A percentile compares a stretch with the other conserved stretches of the same genome.
phyloP scores from a whole-genome alignment of 2,797 vertebrate genomes.

The Euphonia xanthogaster region DNA sequence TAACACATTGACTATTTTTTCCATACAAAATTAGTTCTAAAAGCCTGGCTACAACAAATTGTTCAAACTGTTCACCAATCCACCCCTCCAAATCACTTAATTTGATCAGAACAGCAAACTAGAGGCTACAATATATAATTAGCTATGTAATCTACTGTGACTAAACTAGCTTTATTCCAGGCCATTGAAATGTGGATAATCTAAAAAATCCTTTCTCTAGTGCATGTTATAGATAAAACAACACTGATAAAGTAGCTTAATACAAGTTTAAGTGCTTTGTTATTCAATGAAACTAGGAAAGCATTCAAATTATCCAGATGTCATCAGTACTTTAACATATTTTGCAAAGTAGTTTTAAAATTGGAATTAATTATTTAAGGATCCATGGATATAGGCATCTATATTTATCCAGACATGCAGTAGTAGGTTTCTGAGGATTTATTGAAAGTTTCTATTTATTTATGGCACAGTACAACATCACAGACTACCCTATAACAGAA shows the following conservation, averaged over 20 bases:
- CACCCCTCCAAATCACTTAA: background rate
- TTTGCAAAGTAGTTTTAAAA: background rate
- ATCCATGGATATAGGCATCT: background rate
- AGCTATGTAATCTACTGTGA: slow-evolving; percentile 11
- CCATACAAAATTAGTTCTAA: background rate
- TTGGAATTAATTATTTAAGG: background rate
- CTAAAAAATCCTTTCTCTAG: background rate
- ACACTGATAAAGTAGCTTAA: slow-evolving; percentile 1
- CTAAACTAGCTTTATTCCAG: slow-evolving; percentile 26
- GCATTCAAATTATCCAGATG: background rate
- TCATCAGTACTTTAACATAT: background rate
- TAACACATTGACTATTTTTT: background rate
- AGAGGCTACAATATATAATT: background rate
- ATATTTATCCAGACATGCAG: background rate
- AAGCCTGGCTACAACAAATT: background rate
- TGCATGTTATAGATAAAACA: slow-evolving; percentile 4
- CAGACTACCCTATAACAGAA: background rate
- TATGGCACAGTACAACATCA: background rate
- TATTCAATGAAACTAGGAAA: background rate
- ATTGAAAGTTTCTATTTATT: background rate
- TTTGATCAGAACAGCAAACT: slow-evolving; percentile 26
- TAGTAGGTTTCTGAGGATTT: background rate
- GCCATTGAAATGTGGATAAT: slow-evolving; percentile 25
- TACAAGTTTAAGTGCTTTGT: background rate
- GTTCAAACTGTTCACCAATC: background rate